phyloP scores from a whole-genome alignment of 1,140 invertebrate species.

The Hormaphis cornu region DNA sequence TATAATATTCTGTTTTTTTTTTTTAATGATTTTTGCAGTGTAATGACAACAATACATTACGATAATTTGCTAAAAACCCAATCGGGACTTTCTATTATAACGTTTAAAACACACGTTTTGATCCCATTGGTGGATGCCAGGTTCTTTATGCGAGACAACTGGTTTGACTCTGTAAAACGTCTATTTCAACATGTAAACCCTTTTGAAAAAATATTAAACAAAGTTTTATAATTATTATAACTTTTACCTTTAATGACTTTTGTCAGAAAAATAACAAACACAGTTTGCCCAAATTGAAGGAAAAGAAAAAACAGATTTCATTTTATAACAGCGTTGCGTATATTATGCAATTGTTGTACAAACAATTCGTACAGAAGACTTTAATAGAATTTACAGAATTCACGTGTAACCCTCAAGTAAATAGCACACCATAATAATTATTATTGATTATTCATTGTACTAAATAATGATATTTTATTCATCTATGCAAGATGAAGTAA shows the following conservation, averaged over 20 bases:
- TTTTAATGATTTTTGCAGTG: background rate
- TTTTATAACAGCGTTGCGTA: slow-evolving; percentile 3
- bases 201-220: background rate
- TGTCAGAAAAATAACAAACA: background rate
- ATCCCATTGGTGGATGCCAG: background rate
- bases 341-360: background rate
- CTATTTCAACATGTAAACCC: background rate
- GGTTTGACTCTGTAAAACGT: background rate
- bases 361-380: background rate
- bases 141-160: background rate
- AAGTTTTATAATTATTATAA: background rate
- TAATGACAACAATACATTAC: background rate
- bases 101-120: background rate
- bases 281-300: background rate
- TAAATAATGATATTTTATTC: background rate
- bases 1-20: no score
- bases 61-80: background rate
- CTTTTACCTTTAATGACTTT: background rate
- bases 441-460: background rate
- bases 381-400: background rate
- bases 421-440: background rate
- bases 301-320: background rate
- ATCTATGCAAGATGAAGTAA: background rate
- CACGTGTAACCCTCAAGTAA: background rate
- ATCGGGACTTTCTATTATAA: background rate